phyloP scores from a whole-genome alignment of 2,888 invertebrate species.

The Archips crataeganus region DNA sequence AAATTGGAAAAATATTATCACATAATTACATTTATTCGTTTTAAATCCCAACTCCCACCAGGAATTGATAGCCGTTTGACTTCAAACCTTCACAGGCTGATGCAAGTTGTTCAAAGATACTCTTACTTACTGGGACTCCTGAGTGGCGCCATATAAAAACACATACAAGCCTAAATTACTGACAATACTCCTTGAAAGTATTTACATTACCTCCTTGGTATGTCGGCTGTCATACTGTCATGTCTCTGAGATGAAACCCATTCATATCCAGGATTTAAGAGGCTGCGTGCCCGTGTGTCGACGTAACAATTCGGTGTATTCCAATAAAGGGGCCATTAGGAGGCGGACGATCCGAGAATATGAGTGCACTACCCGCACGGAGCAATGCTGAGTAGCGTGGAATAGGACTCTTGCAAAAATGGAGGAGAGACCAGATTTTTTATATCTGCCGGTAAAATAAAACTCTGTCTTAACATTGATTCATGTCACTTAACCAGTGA shows the following conservation, averaged over 20 bases:
- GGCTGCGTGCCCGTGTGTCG: constrained; percentile 47
- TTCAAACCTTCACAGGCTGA: neutral
- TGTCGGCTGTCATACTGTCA: constrained; percentile 14
- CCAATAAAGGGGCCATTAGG: constrained; percentile 81
- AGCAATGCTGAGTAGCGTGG: constrained; percentile 51
- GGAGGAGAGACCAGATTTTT: neutral
- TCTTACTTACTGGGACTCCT: neutral
- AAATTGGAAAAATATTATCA: neutral
- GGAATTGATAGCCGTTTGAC: neutral
- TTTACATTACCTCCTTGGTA: neutral
- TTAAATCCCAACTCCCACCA: neutral
- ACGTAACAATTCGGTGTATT: constrained; percentile 77
- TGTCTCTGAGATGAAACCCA: constrained; percentile 30
- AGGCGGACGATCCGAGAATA: constrained; percentile 62
- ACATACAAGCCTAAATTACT: neutral
- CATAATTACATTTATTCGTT: neutral
- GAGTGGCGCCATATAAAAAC: neutral
- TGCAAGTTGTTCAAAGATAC: neutral
- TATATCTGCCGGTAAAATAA: too few species aligned
- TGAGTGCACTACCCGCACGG: constrained; percentile 66
- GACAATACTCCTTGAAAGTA: neutral
- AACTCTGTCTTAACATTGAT: too few species aligned
- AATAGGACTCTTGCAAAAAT: constrained; percentile 46
- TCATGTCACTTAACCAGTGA: too few species aligned
- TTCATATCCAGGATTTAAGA: constrained; percentile 35